phyloP scores from a whole-genome alignment of 1,140 invertebrate genomes.

The Potamilus streckersoni region DNA sequence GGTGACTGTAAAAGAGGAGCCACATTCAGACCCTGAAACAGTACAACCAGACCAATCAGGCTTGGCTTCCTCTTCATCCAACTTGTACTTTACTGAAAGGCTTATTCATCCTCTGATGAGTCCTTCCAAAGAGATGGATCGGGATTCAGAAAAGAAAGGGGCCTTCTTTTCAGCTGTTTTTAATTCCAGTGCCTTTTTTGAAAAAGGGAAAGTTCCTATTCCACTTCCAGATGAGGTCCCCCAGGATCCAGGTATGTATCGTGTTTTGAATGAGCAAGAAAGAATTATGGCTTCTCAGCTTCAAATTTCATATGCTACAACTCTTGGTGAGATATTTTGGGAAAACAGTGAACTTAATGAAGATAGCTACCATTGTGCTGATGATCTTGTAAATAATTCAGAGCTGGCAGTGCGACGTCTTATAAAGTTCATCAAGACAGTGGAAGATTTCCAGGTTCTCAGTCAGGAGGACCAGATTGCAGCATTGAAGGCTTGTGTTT shows the following conservation, averaged over 20 bases:
- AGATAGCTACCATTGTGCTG: slow-evolving; percentile 45
- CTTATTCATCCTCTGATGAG: background rate
- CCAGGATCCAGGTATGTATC: slow-evolving; percentile 35
- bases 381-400: slow-evolving; percentile 59
- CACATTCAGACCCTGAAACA: slow-evolving; percentile 16
- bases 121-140: background rate
- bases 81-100: background rate
- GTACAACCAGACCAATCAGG: slow-evolving; percentile 29
- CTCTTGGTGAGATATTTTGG: slow-evolving; percentile 27
- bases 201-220: background rate
- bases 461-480: slow-evolving; percentile 57
- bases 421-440: slow-evolving; percentile 57
- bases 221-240: slow-evolving; percentile 16
- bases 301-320: slow-evolving; percentile 35
- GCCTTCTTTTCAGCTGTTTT: background rate
- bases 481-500: slow-evolving; percentile 50
- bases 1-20: slow-evolving; percentile 30
- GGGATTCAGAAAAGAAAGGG: background rate
- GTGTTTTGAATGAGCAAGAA: slow-evolving; percentile 35
- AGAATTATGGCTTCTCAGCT: slow-evolving; percentile 36
- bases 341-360: slow-evolving; percentile 14
- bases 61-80: background rate
- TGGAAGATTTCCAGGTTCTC: slow-evolving; percentile 53
- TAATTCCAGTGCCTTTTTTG: background rate
- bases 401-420: slow-evolving; percentile 52